These are phyloP conservation scores for Cephus runcator DNA, from an alignment of 2,888 invertebrate genomes.

Conservation along the genomic window DNA sequence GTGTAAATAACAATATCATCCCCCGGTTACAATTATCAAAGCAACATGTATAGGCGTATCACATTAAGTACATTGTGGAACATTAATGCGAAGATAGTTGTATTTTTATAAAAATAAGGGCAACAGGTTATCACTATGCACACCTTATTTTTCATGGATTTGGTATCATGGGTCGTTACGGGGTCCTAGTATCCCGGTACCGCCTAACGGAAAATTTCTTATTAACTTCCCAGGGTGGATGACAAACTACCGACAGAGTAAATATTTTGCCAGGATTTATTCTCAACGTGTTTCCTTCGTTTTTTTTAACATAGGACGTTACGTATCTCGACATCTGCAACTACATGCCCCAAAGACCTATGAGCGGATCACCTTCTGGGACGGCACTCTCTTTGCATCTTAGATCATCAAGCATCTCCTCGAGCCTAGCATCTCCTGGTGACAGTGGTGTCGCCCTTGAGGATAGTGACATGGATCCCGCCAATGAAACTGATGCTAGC, in stretches of 20 bases:
- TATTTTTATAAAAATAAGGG: constrained; percentile 40
- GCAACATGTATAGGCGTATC: constrained; percentile 21
- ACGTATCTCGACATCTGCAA: constrained; percentile 63
- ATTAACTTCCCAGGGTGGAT: not conserved
- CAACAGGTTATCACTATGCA: constrained; percentile 48
- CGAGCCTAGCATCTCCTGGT: constrained; percentile 75
- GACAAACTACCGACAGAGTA: not conserved
- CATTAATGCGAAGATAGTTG: constrained; percentile 34
- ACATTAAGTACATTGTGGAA: constrained; percentile 45
- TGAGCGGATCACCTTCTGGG: constrained; percentile 62
- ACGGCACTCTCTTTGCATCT: constrained; percentile 58
- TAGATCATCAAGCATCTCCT: constrained; percentile 60
- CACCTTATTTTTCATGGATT: constrained; percentile 31
- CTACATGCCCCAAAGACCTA: constrained; percentile 63
- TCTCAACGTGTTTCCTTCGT: constrained; percentile 1
- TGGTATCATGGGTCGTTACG: constrained; percentile 5
- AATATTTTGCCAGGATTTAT: not conserved
- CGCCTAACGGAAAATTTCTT: not conserved
- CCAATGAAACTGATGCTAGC: constrained; percentile 61
- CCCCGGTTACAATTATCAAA: constrained; percentile 58
- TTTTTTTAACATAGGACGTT: constrained; percentile 50
- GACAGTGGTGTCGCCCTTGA: constrained; percentile 75
- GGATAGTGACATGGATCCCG: constrained; percentile 62
- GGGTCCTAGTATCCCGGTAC: not conserved
- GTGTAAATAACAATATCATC: constrained; percentile 53